phyloP scores from a whole-genome alignment of 1,140 invertebrate genomes.

The Hetaerina americana region DNA sequence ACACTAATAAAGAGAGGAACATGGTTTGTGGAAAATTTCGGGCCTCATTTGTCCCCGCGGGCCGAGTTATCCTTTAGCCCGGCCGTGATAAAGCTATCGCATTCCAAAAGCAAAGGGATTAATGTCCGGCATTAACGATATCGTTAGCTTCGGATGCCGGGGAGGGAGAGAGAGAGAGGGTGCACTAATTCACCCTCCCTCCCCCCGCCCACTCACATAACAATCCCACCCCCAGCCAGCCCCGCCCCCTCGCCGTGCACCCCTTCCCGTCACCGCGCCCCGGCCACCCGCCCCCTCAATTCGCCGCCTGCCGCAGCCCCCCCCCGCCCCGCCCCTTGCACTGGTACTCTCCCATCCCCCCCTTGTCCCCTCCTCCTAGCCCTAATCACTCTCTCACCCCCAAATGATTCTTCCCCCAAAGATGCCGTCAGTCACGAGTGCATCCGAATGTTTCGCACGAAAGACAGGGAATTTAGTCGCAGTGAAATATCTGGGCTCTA shows the following conservation, averaged over 20 bases:
- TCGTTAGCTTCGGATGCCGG: not conserved
- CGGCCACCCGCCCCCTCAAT: too few species aligned
- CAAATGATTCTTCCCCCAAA: too few species aligned
- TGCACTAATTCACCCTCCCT: not conserved
- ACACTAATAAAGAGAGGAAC: not conserved
- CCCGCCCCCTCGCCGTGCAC: not conserved
- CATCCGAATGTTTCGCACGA: too few species aligned
- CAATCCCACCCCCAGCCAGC: not conserved
- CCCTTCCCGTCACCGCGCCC: too few species aligned
- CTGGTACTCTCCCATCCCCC: too few species aligned
- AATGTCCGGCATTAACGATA: not conserved
- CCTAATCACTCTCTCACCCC: too few species aligned
- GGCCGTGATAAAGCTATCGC: not conserved
- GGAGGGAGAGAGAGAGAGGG: not conserved
- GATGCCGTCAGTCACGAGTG: too few species aligned
- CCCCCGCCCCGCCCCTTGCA: too few species aligned
- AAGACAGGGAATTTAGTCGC: too few species aligned
- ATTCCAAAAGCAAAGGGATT: not conserved
- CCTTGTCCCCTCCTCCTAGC: too few species aligned
- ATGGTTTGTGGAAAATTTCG: not conserved
- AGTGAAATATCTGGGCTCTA: too few species aligned
- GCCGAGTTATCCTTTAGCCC: not conserved
- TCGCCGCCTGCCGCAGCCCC: too few species aligned
- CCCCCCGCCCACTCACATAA: not conserved
- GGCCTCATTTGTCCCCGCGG: not conserved